phyloP scores from a whole-genome alignment of 1,140 invertebrate genomes.

The Listronotus oregonensis region DNA sequence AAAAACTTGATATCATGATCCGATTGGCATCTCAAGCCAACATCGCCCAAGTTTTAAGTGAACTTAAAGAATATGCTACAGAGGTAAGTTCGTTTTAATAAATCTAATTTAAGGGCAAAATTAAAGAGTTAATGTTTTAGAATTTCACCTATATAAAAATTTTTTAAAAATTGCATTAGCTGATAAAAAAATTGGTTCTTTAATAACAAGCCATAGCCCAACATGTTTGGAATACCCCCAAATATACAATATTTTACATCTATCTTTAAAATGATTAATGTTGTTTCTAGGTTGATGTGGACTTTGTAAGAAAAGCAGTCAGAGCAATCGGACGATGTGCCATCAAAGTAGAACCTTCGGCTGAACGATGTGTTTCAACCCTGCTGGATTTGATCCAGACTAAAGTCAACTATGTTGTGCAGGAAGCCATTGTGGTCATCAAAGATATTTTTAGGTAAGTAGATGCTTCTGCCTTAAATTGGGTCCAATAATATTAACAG shows the following conservation, averaged over 20 bases:
- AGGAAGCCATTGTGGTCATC: constrained; percentile 99
- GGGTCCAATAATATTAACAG: no score
- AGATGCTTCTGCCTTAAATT: no score
- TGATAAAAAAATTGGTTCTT: no score
- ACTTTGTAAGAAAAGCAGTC: constrained; percentile 98
- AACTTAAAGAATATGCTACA: constrained; percentile 98
- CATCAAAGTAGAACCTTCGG: constrained; percentile 99
- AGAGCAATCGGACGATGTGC: constrained; percentile 98
- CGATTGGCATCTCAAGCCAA: constrained; percentile 96
- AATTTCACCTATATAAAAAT: no score
- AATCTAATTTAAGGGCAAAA: no score
- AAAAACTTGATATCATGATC: constrained; percentile 99
- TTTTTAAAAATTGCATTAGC: no score
- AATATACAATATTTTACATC: no score
- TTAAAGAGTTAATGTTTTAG: no score
- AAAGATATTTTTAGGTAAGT: constrained; percentile 91
- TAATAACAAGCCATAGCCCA: no score
- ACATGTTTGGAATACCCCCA: no score
- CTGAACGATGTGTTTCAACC: constrained; percentile 97
- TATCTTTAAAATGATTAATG: no score
- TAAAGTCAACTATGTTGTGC: constrained; percentile 99
- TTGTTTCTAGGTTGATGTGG: constrained; percentile 80
- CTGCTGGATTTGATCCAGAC: constrained; percentile 99
- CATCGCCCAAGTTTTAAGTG: constrained; percentile 97
- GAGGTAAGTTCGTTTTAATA: constrained; percentile 73